Conservation (phyloP, 2,888 invertebrate species). For the Alloscopus bannaensis region DNA sequence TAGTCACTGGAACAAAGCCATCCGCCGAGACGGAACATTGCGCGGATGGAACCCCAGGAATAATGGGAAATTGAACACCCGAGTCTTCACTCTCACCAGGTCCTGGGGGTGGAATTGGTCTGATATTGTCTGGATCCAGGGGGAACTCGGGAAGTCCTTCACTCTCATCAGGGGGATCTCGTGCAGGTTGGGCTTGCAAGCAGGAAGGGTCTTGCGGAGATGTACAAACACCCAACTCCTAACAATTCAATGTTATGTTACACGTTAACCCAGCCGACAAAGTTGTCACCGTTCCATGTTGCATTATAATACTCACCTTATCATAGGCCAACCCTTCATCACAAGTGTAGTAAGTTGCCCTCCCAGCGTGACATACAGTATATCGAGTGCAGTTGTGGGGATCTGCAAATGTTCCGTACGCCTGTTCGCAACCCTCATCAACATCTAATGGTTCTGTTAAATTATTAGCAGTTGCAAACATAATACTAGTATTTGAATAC, state of each 20-base stretch:
- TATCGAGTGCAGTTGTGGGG: constrained; percentile 55
- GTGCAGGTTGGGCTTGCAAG: constrained; percentile 22
- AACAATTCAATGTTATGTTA: background rate
- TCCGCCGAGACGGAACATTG: constrained; percentile 21
- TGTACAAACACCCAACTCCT: constrained; percentile 48
- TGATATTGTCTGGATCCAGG: constrained; percentile 31
- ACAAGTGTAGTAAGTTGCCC: constrained; percentile 52
- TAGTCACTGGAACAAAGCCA: constrained; percentile 33
- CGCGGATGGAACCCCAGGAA: constrained; percentile 29
- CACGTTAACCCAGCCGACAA: too few species aligned
- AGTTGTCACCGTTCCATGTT: too few species aligned
- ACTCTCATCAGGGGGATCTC: constrained; percentile 9
- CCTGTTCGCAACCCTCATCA: constrained; percentile 57
- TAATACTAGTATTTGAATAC: background rate
- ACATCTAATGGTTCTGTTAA: constrained; percentile 38
- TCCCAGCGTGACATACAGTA: constrained; percentile 68
- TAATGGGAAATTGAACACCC: constrained; percentile 18
- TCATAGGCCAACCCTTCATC: constrained; percentile 63
- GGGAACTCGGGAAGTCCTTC: constrained; percentile 39
- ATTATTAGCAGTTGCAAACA: background rate
- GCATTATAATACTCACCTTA: too few species aligned
- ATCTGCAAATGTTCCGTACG: constrained; percentile 66
- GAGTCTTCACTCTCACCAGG: background rate
- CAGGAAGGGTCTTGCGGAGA: constrained; percentile 39
- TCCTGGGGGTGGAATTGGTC: constrained; percentile 23